Base-by-base conservation (phyloP, 2,113 vertebrate species). In the Nematolebias whitei region DNA sequence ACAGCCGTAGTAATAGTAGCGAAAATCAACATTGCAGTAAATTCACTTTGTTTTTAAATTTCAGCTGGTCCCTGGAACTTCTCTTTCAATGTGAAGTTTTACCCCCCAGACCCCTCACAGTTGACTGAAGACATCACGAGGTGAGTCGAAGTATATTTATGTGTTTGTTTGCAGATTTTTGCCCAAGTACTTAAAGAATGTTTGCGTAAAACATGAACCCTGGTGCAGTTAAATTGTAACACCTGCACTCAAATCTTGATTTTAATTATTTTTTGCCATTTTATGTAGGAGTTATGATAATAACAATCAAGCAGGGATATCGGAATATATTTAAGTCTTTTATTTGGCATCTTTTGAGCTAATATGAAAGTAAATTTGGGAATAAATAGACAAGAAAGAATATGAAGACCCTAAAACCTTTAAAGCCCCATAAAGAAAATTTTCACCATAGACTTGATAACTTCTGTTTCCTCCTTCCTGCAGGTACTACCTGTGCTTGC, bases 11-110 rank as follows among this genome's bases (percentile, higher is more conserved):
- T 61, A 35, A 8, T n/a, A 35, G 32, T 35, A 8, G 32, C 1
- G 32, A 56, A 48, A 70, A 41, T 61, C 39, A 29, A 48, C 11
- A 40, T 71, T 54, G 39, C 22, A 16, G 19, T 57, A 26, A 6
- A 56, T 61, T 18, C 15, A 66, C 58, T 47, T 84, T 47, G 10
- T 84, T 2, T 63, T 43, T 84, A 2, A 67, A 47, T 84, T 80
- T 80, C 88, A 99, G 98, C 90, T 91, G 96, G 95, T 67, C 93
- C 95, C 89, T 99, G 98, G 96, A 96, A 94, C 84, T 98, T 99
- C 87, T 93, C 95, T 22, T 99, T 99, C 89, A 98, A 95, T 76
- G 97, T 99, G 52, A 99, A 99, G 89, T 99, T 99, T 92, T 99
- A 99, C 84, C 96, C 98, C 63, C 98, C 96, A 60, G 98, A 99